These are phyloP conservation scores for Lamprotornis superbus DNA, from an alignment of 2,113 vertebrate species.

Conservation along the genomic window DNA sequence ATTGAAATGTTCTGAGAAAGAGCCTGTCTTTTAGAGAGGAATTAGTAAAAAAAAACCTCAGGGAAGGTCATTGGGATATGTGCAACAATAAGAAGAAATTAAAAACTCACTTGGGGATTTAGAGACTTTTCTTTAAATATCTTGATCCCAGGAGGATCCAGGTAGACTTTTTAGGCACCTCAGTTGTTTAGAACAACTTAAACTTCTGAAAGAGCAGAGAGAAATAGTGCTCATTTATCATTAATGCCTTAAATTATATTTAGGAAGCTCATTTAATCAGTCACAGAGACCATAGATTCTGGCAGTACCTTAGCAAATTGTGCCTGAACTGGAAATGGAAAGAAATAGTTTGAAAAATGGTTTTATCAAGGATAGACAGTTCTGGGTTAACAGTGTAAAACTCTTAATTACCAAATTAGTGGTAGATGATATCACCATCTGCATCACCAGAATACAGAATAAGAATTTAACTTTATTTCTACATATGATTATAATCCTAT, in stretches of 20 bases:
- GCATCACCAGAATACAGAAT: background rate
- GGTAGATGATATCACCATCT: background rate
- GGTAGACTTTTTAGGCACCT: background rate
- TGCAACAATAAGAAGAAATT: background rate
- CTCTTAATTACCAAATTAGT: background rate
- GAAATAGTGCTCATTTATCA: constrained; percentile 48
- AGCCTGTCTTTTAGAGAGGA: background rate
- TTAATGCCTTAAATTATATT: constrained; percentile 53
- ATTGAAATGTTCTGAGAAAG: background rate
- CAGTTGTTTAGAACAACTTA: constrained; percentile 6
- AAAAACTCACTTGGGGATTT: background rate
- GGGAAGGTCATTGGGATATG: background rate
- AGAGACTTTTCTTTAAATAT: background rate
- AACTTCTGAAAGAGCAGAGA: background rate
- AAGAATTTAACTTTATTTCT: background rate
- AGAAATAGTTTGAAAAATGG: background rate
- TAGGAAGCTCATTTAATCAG: constrained; percentile 30
- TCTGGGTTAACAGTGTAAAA: background rate
- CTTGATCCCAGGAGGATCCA: background rate
- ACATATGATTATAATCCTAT: background rate
- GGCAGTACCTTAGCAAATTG: background rate
- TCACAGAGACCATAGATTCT: background rate
- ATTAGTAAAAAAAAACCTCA: background rate
- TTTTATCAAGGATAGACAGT: background rate
- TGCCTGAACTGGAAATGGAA: background rate